These are phyloP conservation scores for Crenichthys baileyi DNA, from an alignment of 2,797 vertebrate genomes.

Conservation along the genomic window DNA sequence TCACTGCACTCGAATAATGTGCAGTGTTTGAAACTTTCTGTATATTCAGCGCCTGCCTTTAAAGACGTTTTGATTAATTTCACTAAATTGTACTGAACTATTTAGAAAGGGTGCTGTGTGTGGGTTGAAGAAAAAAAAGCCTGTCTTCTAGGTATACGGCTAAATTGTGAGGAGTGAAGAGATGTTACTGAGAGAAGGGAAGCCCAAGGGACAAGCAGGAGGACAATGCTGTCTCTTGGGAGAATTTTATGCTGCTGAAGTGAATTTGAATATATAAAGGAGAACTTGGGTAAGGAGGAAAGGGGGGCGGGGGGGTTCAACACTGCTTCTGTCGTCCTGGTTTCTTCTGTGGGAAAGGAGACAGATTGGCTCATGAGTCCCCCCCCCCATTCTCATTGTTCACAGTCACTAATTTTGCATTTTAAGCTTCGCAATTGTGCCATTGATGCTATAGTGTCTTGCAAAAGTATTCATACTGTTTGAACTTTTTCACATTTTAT, in stretches of 20 bases:
- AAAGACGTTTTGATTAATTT: conserved; percentile 81
- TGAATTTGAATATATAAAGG: conserved; percentile 86
- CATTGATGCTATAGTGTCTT: conserved; percentile 32
- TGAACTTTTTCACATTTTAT: neutral
- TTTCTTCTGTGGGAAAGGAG: conserved; percentile 72
- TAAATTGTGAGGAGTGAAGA: conserved; percentile 75
- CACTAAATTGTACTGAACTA: conserved; percentile 74
- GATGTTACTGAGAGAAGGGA: conserved; percentile 79
- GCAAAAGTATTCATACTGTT: neutral
- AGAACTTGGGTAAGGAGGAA: conserved; percentile 69
- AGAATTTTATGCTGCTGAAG: conserved; percentile 85
- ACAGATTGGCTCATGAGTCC: conserved; percentile 61
- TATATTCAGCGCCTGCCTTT: conserved; percentile 68
- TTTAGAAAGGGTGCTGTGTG: conserved; percentile 64
- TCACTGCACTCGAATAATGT: conserved; percentile 68
- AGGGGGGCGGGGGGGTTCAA: conserved; percentile 64
- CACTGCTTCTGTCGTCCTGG: conserved; percentile 72
- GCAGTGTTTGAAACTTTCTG: conserved; percentile 70
- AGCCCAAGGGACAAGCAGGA: conserved; percentile 82
- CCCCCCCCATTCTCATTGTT: conserved; percentile 47
- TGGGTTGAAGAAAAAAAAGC: conserved; percentile 16
- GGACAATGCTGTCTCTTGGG: conserved; percentile 84
- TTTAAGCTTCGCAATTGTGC: conserved; percentile 62
- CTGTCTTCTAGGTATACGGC: conserved; percentile 71
- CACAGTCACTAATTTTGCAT: conserved; percentile 70